A percentile compares a stretch with the other conserved stretches of the same genome.
These are phyloP conservation scores for Liopterus haemorrhoidalis DNA, from an alignment of 2,888 invertebrate species.

Conservation along the genomic window DNA sequence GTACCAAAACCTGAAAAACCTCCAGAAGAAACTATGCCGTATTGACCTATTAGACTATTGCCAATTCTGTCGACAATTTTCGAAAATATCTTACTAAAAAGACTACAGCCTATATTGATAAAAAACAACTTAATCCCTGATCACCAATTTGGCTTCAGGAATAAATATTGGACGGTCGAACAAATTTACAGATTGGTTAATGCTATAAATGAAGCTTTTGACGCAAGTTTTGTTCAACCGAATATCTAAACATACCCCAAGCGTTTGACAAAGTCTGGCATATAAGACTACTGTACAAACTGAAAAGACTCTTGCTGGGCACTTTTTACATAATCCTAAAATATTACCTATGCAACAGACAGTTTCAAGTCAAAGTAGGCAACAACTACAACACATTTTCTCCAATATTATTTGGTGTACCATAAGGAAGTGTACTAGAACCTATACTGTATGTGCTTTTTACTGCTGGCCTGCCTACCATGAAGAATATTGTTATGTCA, in stretches of 20 bases:
- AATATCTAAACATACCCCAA: constrained; percentile 29
- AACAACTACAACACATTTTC: constrained; percentile 6
- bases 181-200: constrained; percentile 26
- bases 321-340: no score
- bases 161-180: constrained; percentile 23
- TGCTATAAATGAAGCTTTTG: constrained; percentile 17
- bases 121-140: constrained; percentile 11
- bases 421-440: no score
- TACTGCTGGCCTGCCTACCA: constrained; percentile 27
- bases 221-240: constrained; percentile 27
- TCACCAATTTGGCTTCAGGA: constrained; percentile 18
- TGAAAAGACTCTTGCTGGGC: no score
- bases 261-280: no score
- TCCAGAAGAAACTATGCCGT: no score
- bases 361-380: constrained; percentile 4
- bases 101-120: not conserved
- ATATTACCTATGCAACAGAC: constrained; percentile 22
- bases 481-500: constrained; percentile 18
- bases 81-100: not conserved
- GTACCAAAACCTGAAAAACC: no score
- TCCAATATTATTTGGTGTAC: constrained; percentile 25
- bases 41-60: no score
- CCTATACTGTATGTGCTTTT: no score
- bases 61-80: constrained; percentile 3
- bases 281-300: no score